phyloP scores from a whole-genome alignment of 2,113 vertebrate genomes.

The Tetrao urogallus region DNA sequence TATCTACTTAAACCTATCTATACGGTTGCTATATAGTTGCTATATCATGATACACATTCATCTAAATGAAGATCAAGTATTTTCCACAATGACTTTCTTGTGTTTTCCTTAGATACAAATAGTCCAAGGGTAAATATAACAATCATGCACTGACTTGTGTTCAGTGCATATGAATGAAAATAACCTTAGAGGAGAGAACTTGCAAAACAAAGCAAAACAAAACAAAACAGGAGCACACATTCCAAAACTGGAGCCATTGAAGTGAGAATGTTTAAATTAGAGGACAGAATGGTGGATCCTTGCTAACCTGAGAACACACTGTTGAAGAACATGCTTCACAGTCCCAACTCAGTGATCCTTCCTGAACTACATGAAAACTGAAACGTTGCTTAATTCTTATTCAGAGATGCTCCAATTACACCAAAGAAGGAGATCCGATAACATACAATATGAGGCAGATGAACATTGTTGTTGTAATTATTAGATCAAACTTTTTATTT shows the following conservation, averaged over 20 bases:
- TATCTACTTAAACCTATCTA: background rate
- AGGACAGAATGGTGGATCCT: background rate
- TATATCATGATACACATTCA: background rate
- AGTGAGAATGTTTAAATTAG: background rate
- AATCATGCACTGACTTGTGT: background rate
- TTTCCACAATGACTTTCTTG: background rate
- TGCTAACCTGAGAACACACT: background rate
- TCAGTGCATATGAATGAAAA: background rate
- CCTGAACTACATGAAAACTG: background rate
- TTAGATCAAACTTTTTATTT: background rate
- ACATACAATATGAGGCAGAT: background rate
- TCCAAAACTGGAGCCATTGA: background rate
- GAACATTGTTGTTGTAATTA: background rate
- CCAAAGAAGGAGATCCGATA: background rate
- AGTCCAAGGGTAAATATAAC: background rate
- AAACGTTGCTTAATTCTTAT: background rate
- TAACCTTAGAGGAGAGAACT: background rate
- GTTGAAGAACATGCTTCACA: background rate
- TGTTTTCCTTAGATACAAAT: background rate
- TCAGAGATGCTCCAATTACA: background rate
- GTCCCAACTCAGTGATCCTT: background rate
- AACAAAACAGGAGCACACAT: background rate
- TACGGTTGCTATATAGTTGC: background rate
- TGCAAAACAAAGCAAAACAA: background rate
- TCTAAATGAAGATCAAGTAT: background rate